Evolutionary conservation across 2,888 invertebrate genomes (phyloP).

Genomic region (Coecobrya sp.): DNA sequence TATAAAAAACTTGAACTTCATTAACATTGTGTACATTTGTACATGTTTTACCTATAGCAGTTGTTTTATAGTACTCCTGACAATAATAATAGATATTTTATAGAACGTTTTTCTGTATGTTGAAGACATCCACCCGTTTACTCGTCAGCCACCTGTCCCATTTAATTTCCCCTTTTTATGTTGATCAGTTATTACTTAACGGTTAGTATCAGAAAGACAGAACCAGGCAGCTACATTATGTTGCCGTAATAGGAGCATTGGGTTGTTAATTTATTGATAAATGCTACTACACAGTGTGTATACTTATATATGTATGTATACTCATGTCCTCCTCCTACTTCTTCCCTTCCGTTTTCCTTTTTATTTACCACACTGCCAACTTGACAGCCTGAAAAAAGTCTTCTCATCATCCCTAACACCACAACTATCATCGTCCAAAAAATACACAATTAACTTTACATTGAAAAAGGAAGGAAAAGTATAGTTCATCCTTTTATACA

Average conservation of each 20-base stretch:
- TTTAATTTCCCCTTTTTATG: constrained; percentile 62
- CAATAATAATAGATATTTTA: not conserved
- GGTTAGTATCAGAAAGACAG: constrained; percentile 38
- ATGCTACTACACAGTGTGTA: not conserved
- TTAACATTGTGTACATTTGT: constrained; percentile 10
- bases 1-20: constrained; percentile 63
- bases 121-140: constrained; percentile 41
- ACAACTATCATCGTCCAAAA: not conserved
- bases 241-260: constrained; percentile 13
- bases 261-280: constrained; percentile 13
- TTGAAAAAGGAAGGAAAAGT: not conserved
- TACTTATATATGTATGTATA: not conserved
- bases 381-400: constrained; percentile 17
- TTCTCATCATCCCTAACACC: not conserved
- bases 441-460: no score
- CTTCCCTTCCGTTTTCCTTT: constrained; percentile 68
- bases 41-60: no score
- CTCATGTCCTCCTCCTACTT: constrained; percentile 48
- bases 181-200: constrained; percentile 74
- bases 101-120: not conserved
- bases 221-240: constrained; percentile 33
- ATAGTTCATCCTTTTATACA: not conserved
- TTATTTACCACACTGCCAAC: constrained; percentile 46
- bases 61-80: not conserved
- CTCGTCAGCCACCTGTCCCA: constrained; percentile 79